These are phyloP conservation scores for Xestia rhomboidea DNA, from an alignment of 2,888 invertebrate species.

Conservation along the genomic window DNA sequence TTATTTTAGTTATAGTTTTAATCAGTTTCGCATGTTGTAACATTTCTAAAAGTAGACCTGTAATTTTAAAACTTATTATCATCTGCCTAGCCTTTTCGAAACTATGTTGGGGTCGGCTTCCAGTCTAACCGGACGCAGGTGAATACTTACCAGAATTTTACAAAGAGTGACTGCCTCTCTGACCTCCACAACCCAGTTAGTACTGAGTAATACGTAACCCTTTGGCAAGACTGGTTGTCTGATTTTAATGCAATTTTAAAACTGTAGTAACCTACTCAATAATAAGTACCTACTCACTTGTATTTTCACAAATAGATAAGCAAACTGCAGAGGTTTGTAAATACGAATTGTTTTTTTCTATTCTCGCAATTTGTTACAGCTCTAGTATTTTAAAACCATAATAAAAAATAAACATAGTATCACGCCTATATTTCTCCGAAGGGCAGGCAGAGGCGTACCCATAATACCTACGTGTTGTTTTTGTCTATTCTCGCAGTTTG, in stretches of 20 bases:
- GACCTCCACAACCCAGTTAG: too few species aligned
- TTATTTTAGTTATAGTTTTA: not conserved
- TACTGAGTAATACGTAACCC: too few species aligned
- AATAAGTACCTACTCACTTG: not conserved
- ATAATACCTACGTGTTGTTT: constrained; percentile 5
- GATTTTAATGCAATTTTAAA: too few species aligned
- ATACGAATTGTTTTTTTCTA: too few species aligned
- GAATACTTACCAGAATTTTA: too few species aligned
- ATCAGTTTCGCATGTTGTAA: not conserved
- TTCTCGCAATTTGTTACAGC: constrained; percentile 1
- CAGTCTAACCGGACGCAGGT: too few species aligned
- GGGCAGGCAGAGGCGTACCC: not conserved
- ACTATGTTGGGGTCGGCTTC: too few species aligned
- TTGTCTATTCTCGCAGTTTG: constrained; percentile 18
- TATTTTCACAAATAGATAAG: not conserved
- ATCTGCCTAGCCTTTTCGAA: too few species aligned
- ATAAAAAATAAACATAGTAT: not conserved
- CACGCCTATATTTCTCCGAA: not conserved
- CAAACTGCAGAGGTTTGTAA: not conserved
- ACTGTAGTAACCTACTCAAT: not conserved
- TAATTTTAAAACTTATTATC: not conserved
- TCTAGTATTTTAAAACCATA: constrained; percentile 11
- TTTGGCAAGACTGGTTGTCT: too few species aligned
- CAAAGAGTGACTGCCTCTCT: too few species aligned
- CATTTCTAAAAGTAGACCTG: not conserved